These are phyloP conservation scores for Leptopilina drosophilae DNA, from an alignment of 2,888 invertebrate genomes.

Conservation along the genomic window DNA sequence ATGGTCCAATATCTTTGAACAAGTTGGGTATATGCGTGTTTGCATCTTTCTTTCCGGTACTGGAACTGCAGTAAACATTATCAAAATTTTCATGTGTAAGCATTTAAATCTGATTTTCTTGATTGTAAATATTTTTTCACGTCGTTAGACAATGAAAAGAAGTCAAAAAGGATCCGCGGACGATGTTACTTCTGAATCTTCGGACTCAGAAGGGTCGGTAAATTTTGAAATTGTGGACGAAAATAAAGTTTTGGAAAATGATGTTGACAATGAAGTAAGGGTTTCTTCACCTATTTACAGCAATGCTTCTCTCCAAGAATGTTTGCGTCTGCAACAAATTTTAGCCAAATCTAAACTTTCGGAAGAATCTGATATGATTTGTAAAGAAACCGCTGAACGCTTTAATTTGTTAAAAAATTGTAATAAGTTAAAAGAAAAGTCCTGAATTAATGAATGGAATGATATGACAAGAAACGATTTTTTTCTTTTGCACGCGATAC, in stretches of 20 bases:
- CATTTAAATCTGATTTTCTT: too few species aligned
- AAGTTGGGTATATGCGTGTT: too few species aligned
- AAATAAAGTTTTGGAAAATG: conserved; percentile 1
- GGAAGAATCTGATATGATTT: conserved; percentile 18
- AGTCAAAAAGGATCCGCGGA: neutral
- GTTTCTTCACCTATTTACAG: neutral
- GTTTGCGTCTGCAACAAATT: neutral
- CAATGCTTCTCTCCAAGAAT: conserved; percentile 6
- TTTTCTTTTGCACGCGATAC: conserved; percentile 1
- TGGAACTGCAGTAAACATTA: neutral
- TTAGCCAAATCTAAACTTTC: neutral
- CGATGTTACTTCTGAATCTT: neutral
- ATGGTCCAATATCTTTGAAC: too few species aligned
- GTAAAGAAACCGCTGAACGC: conserved; percentile 22
- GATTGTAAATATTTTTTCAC: too few species aligned
- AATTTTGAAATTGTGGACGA: neutral
- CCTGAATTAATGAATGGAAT: neutral
- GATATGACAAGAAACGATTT: conserved; percentile 4
- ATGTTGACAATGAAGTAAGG: neutral
- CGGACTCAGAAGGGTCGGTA: neutral
- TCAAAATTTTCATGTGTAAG: too few species aligned
- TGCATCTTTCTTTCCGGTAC: too few species aligned
- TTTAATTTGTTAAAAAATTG: neutral
- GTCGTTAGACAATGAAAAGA: neutral
- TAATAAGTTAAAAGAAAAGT: conserved; percentile 4